Percentiles rank a stretch among this genome's conserved stretches.
Conservation (phyloP, 1,140 invertebrate species). For the Pararge aegeria region DNA sequence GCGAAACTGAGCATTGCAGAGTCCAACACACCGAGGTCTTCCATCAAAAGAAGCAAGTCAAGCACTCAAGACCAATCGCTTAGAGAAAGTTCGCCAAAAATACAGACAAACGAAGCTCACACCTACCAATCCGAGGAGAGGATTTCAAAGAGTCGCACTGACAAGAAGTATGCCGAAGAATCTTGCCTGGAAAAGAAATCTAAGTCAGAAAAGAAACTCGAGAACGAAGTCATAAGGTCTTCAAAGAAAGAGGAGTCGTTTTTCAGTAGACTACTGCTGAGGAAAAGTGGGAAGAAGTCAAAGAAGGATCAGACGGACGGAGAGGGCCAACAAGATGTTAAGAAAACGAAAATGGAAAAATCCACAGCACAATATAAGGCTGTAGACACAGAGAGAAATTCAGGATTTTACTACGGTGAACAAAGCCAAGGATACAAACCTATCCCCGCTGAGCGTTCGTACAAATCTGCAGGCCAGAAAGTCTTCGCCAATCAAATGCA, state of each 20-base stretch:
- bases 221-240: constrained; percentile 70
- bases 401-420: constrained; percentile 32
- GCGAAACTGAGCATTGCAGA: constrained; percentile 76
- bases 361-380: constrained; percentile 51
- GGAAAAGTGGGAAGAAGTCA: constrained; percentile 84
- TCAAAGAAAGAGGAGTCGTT: constrained; percentile 82
- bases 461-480: constrained; percentile 74
- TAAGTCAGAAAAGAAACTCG: constrained; percentile 78
- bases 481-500: constrained; percentile 75
- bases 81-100: constrained; percentile 54
- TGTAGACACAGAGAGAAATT: constrained; percentile 51
- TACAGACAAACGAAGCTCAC: constrained; percentile 36
- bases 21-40: constrained; percentile 59
- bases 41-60: constrained; percentile 75
- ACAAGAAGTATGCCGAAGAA: constrained; percentile 72
- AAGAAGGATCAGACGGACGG: constrained; percentile 79
- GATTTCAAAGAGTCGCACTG: constrained; percentile 54
- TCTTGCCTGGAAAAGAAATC: constrained; percentile 75
- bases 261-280: constrained; percentile 82
- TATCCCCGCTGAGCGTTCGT: constrained; percentile 54
- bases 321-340: constrained; percentile 62
- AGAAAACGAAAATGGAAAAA: constrained; percentile 68
- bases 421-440: constrained; percentile 60
- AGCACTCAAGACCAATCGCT: constrained; percentile 71
- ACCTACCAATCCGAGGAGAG: constrained; percentile 57